Evolutionary conservation across 2,113 vertebrate species (phyloP).

Genomic region (Ancistrus triradiatus): DNA sequence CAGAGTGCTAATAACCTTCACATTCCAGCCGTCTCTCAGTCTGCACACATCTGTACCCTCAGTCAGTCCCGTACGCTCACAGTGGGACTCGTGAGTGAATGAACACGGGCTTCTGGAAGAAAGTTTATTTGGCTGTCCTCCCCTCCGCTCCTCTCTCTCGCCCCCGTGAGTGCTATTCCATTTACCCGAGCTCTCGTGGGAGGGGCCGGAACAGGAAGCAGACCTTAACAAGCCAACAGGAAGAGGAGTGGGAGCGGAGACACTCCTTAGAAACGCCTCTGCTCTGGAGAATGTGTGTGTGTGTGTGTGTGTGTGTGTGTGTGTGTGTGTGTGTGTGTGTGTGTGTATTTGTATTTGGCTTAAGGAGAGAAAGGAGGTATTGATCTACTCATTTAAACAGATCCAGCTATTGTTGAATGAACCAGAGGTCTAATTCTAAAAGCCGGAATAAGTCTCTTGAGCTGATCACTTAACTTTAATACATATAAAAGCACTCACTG

Average conservation of each 20-base stretch:
- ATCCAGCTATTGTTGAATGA: slow-evolving; percentile 3
- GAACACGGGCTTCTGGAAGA: slow-evolving; percentile 64
- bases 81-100: slow-evolving; percentile 19
- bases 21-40: not conserved
- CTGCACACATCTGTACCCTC: no score
- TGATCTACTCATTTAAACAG: slow-evolving; percentile 16
- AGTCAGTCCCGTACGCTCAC: not conserved
- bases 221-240: slow-evolving; percentile 67
- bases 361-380: slow-evolving; percentile 33
- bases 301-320: no score
- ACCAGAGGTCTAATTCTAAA: not conserved
- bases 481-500: not conserved
- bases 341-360: slow-evolving; percentile 19
- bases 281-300: slow-evolving; percentile 12
- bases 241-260: slow-evolving; percentile 62
- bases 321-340: no score
- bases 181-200: slow-evolving; percentile 55
- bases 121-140: slow-evolving; percentile 62
- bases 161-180: slow-evolving; percentile 37
- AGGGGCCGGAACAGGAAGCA: slow-evolving; percentile 65
- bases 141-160: slow-evolving; percentile 50
- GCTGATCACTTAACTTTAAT: not conserved
- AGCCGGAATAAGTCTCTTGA: not conserved
- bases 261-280: slow-evolving; percentile 48
- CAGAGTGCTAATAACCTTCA: no score